These are phyloP conservation scores for Drosophila nasuta DNA, from an alignment of 1,140 invertebrate genomes.

Conservation along the genomic window DNA sequence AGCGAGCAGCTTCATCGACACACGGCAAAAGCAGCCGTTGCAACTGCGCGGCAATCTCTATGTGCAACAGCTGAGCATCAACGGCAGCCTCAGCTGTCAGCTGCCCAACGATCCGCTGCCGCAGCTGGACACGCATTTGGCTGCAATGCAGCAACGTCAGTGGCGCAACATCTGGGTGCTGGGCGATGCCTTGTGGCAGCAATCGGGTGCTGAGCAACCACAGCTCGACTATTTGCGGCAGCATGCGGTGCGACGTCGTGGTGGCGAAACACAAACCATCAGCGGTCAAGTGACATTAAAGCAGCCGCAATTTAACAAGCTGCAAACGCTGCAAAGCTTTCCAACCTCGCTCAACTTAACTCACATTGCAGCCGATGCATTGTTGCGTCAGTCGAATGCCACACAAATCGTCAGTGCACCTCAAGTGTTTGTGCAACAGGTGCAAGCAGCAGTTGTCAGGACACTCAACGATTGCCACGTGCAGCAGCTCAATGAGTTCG, in stretches of 20 bases:
- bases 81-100: constrained; percentile 46
- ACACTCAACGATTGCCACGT: constrained; percentile 39
- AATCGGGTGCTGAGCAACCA: not conserved
- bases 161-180: constrained; percentile 65
- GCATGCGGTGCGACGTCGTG: constrained; percentile 58
- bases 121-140: constrained; percentile 19
- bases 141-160: constrained; percentile 29
- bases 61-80: constrained; percentile 47
- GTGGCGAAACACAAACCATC: constrained; percentile 53
- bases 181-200: constrained; percentile 62
- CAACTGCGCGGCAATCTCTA: constrained; percentile 51
- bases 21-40: constrained; percentile 4
- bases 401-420: constrained; percentile 33
- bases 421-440: constrained; percentile 14
- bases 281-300: constrained; percentile 59
- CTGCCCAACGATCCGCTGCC: constrained; percentile 18
- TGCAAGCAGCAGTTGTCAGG: not conserved
- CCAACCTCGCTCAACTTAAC: constrained; percentile 54
- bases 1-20: constrained; percentile 50
- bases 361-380: constrained; percentile 56
- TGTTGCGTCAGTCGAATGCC: constrained; percentile 33
- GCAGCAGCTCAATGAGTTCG: constrained; percentile 58
- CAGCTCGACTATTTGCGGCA: constrained; percentile 62
- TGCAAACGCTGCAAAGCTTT: constrained; percentile 31
- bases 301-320: constrained; percentile 16